Base-by-base conservation (phyloP, 92 coral and sea anemone genomes). In the Porites divaricata region DNA sequence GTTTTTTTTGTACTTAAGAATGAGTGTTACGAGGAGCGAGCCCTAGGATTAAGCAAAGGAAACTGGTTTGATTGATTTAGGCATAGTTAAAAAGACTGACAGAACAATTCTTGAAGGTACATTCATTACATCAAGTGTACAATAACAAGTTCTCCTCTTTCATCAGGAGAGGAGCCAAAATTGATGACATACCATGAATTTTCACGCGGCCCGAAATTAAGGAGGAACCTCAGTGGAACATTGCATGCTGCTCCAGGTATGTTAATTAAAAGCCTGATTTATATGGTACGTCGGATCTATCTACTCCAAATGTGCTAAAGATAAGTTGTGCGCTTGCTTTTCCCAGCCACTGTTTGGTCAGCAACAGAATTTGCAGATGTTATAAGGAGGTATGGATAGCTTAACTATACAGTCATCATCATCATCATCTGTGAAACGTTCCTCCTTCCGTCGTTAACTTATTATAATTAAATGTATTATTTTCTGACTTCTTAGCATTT, bases 291-390 rank as follows among this genome's bases (percentile, higher is more conserved):
- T 35, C 45, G 3, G 45, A 35, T 35, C 45, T 35, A 6, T 35
- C 45, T 35, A 35, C 45, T 35, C 45, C 45, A 35, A 35, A 35
- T 35, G 6, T 35, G 45, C 45, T 35, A 35, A 35, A 35, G 45
- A 35, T 35, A 35, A 5, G 45, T 35, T 35, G 45, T 35, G 45
- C 4, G 45, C 45, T 35, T 35, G 45, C 45, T 35, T 35, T 35
- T 35, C 0, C 5, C 4, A 35, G 45, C 85, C 17, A 79, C 80
- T 75, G 85, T 86, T 70, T 90, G 90, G 93, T 81, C 93, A 51
- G 87, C 93, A 20, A 41, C 72, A 64, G 93, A 86, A 54, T 90
- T 90, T 81, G 85, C 88, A 12, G 87, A 81, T 48, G 77, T 63
- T 20, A 86, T 90, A 49, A 64, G 86, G 56, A 90, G 87, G 93